A percentile compares a stretch with the other conserved stretches of the same genome.
Evolutionary conservation across 1,140 invertebrate genomes (phyloP).

Genomic region (Microplitis demolitor): DNA sequence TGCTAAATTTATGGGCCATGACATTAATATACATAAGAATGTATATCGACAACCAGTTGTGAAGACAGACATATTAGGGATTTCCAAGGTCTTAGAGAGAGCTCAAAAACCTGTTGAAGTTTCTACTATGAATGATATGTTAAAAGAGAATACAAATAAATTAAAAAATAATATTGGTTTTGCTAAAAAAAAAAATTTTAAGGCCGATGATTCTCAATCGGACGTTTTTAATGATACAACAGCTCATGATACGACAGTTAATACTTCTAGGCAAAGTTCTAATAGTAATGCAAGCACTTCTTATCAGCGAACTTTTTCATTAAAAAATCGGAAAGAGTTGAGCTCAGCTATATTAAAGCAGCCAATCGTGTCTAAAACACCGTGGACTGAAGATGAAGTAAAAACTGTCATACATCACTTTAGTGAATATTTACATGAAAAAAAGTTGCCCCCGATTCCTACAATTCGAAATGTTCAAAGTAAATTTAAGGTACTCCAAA

Average conservation of each 20-base stretch:
- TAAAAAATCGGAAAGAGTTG: no score
- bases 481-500: background rate
- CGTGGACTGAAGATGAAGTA: background rate
- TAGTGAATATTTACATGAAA: no score
- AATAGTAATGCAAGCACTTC: background rate
- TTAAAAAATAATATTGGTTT: background rate
- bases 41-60: conserved; percentile 16
- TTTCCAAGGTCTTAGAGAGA: background rate
- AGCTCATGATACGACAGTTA: no score
- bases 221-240: no score
- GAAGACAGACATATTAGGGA: background rate
- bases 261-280: no score
- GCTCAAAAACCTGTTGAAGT: background rate
- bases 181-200: background rate
- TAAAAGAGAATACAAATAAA: background rate
- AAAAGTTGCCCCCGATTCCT: background rate
- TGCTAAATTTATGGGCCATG: conserved; percentile 22
- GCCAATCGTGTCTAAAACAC: no score
- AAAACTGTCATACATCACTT: no score
- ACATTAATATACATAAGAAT: conserved; percentile 10
- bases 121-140: background rate
- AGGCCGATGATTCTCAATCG: no score
- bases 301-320: no score
- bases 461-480: background rate
- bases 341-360: no score